Evolutionary conservation across 2,113 vertebrate species (phyloP).

Genomic region (Diadophis punctatus): DNA sequence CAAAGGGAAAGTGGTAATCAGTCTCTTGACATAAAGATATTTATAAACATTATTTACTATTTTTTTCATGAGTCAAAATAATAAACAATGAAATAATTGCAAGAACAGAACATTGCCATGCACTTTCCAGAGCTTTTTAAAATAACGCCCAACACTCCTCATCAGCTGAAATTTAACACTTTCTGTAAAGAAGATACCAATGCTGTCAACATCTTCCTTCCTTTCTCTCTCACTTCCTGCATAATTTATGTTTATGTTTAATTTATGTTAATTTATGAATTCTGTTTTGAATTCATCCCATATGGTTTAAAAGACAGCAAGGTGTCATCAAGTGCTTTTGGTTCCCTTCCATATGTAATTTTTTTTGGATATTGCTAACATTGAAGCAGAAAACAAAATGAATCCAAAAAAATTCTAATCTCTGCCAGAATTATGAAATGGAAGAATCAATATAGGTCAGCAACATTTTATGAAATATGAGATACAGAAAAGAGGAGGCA

Average conservation of each 20-base stretch:
- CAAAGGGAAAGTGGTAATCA: not conserved
- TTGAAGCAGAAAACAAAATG: not conserved
- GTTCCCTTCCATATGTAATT: not conserved
- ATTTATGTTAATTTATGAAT: not conserved
- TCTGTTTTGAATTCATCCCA: not conserved
- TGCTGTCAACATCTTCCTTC: not conserved
- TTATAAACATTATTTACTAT: not conserved
- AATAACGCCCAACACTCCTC: not conserved
- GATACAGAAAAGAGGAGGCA: not conserved
- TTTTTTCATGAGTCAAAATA: not conserved
- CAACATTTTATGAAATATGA: not conserved
- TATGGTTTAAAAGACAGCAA: not conserved
- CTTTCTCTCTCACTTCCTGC: not conserved
- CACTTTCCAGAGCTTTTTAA: not conserved
- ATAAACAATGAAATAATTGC: not conserved
- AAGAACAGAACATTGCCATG: not conserved
- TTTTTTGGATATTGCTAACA: not conserved
- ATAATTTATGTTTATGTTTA: not conserved
- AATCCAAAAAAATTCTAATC: not conserved
- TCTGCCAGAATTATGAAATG: not conserved
- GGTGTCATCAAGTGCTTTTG: not conserved
- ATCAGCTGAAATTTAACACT: not conserved
- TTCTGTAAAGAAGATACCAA: not conserved
- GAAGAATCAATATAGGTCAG: not conserved
- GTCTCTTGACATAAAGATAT: not conserved